Conservation (phyloP, 2,797 vertebrate genomes). For the Neopelma chrysocephalum region DNA sequence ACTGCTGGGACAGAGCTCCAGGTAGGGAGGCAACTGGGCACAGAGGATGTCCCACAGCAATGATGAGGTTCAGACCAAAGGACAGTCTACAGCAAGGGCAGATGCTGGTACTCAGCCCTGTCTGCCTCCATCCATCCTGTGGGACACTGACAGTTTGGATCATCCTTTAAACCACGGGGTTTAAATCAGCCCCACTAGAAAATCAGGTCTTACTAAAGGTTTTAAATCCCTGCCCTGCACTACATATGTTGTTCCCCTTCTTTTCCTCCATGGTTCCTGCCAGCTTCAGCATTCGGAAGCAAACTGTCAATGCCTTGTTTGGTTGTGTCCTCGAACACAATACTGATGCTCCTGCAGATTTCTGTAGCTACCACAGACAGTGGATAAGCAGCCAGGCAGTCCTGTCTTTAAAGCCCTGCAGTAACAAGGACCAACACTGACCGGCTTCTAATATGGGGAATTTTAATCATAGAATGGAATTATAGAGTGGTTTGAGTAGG, state of each 20-base stretch:
- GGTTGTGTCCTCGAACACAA: no score
- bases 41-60: neutral
- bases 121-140: neutral
- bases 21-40: accelerated
- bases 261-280: neutral
- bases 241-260: accelerated
- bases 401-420: neutral
- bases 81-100: neutral
- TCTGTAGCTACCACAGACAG: neutral
- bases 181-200: neutral
- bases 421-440: neutral
- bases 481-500: neutral
- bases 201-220: neutral
- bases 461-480: neutral
- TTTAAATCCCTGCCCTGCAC: neutral
- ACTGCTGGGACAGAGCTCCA: neutral
- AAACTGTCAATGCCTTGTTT: neutral
- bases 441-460: neutral
- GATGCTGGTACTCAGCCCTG: neutral
- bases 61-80: accelerated
- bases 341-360: neutral
- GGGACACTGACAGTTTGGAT: neutral
- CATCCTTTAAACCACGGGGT: neutral
- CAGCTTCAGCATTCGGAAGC: neutral
- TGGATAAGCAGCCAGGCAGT: neutral